Base-by-base conservation (phyloP, 2,888 invertebrate species). In the Isoperla grammatica region DNA sequence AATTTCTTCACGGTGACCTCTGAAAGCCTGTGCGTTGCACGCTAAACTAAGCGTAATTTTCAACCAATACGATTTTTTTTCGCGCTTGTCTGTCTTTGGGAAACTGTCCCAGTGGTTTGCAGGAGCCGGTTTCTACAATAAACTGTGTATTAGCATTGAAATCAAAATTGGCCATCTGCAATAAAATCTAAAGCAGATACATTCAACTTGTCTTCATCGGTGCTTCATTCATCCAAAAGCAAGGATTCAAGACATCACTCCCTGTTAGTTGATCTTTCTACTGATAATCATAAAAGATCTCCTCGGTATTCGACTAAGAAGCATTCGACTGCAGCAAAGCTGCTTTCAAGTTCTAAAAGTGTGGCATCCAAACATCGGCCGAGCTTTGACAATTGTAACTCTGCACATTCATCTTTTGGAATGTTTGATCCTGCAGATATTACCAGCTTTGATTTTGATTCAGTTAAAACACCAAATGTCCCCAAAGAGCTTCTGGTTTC, bases 361-460 rank as follows among this genome's bases (percentile, higher is more conserved):
- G 15, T 15, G 1, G 29, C 23, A 13, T 50, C 49, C 1, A n/a
- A 29, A 4, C 2, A 15, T 1, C 29, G 35, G 29, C 11, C 3
- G 3, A 35, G 13, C 6, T 5, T n/a, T 4, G 2, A 5, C 4
- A 8, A 2, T n/a, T 22, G 9, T 12, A 11, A n/a, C 2, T 6
- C 35, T 17, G 45, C 29, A 29, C 29, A 29, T 29, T 29, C 29
- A 29, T 29, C 29, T 6, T 29, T 15, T 45, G 19, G 5, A 12
- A 15, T 11, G 8, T 53, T 19, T 23, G 45, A 45, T 23, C 40
- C 42, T 6, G 40, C 20, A 17, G 46, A 56, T 39, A 3, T 60
- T 15, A 56, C 61, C 1, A 35, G 49, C 5, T 63, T 61, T 48
- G 61, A 63, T 56, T 63, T 63, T 39, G 57, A 55, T 53, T 22